Base-by-base conservation (phyloP, 2,888 invertebrate genomes). In the Quadriops clusia region DNA sequence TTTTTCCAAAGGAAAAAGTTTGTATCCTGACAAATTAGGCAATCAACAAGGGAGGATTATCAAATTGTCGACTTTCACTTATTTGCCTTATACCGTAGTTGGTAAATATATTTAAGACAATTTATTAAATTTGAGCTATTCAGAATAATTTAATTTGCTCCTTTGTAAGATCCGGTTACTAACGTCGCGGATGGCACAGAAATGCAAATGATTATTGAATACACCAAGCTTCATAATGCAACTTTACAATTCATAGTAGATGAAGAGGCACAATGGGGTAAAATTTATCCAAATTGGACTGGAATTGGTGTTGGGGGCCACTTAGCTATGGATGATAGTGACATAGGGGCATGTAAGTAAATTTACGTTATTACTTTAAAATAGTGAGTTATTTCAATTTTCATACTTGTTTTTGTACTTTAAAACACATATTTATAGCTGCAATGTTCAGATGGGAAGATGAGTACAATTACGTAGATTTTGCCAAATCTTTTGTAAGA, bases 291-390 rank as follows among this genome's bases (percentile, higher is more conserved):
- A 7, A 79, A 80, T 45, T 63, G 67, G 47, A 70, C 75, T 2
- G 77, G 77, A 7, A 65, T 67, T 38, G 79, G 77, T 10, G 60
- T 77, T 6, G 39, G 79, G 20, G 78, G 78, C 4, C 71, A 72
- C 49, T 59, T 80, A 1, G 60, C 65, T 4, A 62, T 65, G 38
- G 74, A 76, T 45, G 62, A 64, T 22, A 74, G 72, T 2, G 79
- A 80, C 48, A 46, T 74, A 24, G 74, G 70, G 15, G 69, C 70
- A 44, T 60, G 74, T 73, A 56, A 40, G 10, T 35, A 18, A n/a
- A n/a, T n/a, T n/a, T n/a, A n/a, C n/a, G n/a, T n/a, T n/a, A n/a
- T n/a, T n/a, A n/a, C n/a, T n/a, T n/a, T n/a, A n/a, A n/a, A n/a
- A n/a, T n/a, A n/a, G n/a, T n/a, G n/a, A n/a, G n/a, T n/a, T n/a